Evolutionary conservation across 2,888 invertebrate species (phyloP), one percentile per base, ranked within the genome.

Genomic region (Brachylomia viminalis): DNA sequence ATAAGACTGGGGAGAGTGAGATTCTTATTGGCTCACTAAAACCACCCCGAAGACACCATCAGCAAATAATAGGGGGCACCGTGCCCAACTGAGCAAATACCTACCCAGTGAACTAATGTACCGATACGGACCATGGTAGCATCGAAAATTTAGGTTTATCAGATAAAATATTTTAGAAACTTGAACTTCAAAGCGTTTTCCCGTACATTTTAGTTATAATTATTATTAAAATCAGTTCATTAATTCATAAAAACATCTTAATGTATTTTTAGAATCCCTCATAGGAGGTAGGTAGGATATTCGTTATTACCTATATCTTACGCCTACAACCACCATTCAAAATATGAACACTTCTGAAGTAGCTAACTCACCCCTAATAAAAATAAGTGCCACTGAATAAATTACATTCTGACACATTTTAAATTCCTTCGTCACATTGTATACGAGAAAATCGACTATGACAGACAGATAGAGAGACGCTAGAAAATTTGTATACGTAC

Each of bases 371-470:
- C 15, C 23, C 30, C 47, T 47, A 30, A 49, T 66, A 33, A 17
- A 49, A 33, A 66, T 15, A 67, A 52, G 52, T 52, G 30, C 30
- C 23, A 23, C 66, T 15, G 30, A 47, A 33, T 66, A 66, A 65
- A 66, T 30, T 20, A n/a, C 33, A 52, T n/a, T n/a, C 11, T 52
- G 17, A 4, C 17, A 52, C 11, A 17, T 38, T 67, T 67, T n/a
- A 38, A 52, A 67, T n/a, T 52, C 67, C n/a, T 38, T 52, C 33
- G n/a, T 38, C 52, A 67, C 17, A 38, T n/a, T 52, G 11, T 67
- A 33, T 30, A n/a, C 27, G 5, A 49, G 33, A n/a, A 15, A 33
- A 49, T 66, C 30, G 33, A n/a, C 17, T 33, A 52, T 30, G 33
- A 38, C 52, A 67, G 33, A 38, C 52, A 67, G 52, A 17, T 52